Percentiles rank a stretch among this genome's conserved stretches.
Evolutionary conservation across 2,797 vertebrate genomes (phyloP).

Genomic region (Acanthis flammea): DNA sequence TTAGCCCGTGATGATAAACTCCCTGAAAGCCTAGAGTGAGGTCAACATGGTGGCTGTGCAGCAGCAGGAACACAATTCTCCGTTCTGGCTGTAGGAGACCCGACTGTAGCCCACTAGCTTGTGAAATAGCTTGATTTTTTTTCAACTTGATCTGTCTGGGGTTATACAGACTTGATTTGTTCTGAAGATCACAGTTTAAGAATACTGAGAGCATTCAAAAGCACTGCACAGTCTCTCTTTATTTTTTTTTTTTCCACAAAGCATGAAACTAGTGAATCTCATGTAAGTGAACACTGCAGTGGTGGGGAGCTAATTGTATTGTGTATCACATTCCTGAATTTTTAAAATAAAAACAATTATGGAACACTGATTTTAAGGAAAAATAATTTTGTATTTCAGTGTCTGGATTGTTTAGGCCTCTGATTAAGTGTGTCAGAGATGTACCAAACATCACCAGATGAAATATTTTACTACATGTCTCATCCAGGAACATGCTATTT

Average conservation of each 20-base stretch:
- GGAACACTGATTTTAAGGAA: constrained; percentile 45
- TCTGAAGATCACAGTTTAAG: constrained; percentile 2
- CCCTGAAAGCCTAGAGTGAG: not conserved
- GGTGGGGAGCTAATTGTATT: constrained; percentile 57
- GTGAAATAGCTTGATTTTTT: not conserved
- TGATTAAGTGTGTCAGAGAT: not conserved
- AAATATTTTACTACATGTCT: not conserved
- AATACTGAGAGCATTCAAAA: constrained; percentile 29
- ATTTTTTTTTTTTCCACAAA: not conserved
- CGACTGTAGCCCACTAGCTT: constrained; percentile 23
- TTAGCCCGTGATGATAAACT: not conserved
- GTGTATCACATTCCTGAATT: constrained; percentile 65
- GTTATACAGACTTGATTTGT: not conserved
- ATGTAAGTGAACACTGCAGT: constrained; percentile 36
- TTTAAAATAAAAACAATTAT: constrained; percentile 47
- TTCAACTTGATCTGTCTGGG: not conserved
- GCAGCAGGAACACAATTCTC: constrained; percentile 17
- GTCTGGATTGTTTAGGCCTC: not conserved
- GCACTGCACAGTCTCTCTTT: not conserved
- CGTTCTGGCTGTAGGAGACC: constrained; percentile 15
- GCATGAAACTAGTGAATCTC: constrained; percentile 29
- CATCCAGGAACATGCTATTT: not conserved
- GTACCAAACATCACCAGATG: not conserved
- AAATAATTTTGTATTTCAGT: constrained; percentile 21
- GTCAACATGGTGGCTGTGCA: not conserved